phyloP scores from a whole-genome alignment of 1,140 invertebrate species.

The Tetramorium parvispinum region DNA sequence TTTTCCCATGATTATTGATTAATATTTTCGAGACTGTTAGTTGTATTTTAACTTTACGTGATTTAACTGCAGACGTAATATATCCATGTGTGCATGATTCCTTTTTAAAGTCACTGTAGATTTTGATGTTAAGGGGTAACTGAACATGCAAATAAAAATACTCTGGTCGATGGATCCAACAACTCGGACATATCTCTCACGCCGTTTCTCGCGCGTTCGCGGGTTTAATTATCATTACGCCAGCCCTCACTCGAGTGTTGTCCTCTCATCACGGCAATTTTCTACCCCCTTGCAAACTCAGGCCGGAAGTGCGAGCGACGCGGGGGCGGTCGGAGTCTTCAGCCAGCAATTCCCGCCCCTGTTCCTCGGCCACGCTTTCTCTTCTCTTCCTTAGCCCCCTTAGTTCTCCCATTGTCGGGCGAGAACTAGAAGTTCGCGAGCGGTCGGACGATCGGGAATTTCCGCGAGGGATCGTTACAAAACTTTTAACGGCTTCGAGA shows the following conservation, averaged over 20 bases:
- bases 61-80: not conserved
- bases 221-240: conserved; percentile 40
- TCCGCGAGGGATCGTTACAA: conserved; percentile 79
- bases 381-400: conserved; percentile 32
- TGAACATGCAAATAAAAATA: not conserved
- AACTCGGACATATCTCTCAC: not conserved
- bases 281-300: conserved; percentile 21
- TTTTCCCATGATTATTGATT: not conserved
- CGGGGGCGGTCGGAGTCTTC: conserved; percentile 45
- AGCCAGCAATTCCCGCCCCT: not conserved
- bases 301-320: conserved; percentile 56
- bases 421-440: conserved; percentile 53
- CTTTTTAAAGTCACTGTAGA: not conserved
- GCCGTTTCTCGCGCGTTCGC: not conserved
- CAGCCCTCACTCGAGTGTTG: conserved; percentile 31
- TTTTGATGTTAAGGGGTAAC: not conserved
- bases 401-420: conserved; percentile 36
- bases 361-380: not conserved
- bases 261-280: conserved; percentile 38
- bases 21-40: not conserved
- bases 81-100: not conserved
- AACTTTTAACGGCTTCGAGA: conserved; percentile 81
- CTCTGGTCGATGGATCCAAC: not conserved
- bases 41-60: not conserved
- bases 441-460: conserved; percentile 75